Base-by-base conservation (phyloP, 2,797 vertebrate species). In the Notoglanidium macrostoma region DNA sequence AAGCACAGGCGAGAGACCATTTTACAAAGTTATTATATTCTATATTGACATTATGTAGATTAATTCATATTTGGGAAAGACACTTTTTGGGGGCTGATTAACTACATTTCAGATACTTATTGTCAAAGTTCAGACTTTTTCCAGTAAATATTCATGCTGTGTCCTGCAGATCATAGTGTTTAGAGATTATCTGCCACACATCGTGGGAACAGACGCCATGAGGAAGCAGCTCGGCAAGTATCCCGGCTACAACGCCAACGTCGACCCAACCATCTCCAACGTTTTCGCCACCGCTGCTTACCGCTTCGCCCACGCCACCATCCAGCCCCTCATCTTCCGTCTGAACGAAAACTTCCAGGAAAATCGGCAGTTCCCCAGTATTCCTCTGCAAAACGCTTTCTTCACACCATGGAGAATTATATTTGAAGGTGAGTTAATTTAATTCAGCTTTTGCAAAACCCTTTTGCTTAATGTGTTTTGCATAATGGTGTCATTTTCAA, bases 221-320 rank as follows among this genome's bases (percentile, higher is more conserved):
- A 67, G 0, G 10, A 93, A 11, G 0, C 9, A 92, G 11, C 92
- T 98, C 0, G 96, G 96, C 15, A 44, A 0, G 1, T 98, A 97
- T 86, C 74, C 3, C 0, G 89, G 91, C 84, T 99, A 98, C 91
- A 89, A 95, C 0, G 90, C 95, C 0, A 93, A 92, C 0, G 93
- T 97, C 23, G 95, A 98, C 91, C 94, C 98, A 6, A 95, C 93
- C 21, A 95, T 98, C 51, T 0, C 97, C 80, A 98, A 95, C 0
- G 95, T 97, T 68, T 99, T 98, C 91, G 96, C 97, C 26, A 95
- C 95, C 0, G 95, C 96, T 0, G 97, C 96, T n/a, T 99, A 97
- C 91, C 96, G 96, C 78, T 98, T 98, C 0, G 97, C 95, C 59
- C 98, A 98, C 54, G 91, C 96, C 70, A 91, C 97, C 26, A 73